A percentile compares a stretch with the other conserved stretches of the same genome.
phyloP scores from a whole-genome alignment of 2,797 vertebrate species.

The Cyprinodon diabolis region DNA sequence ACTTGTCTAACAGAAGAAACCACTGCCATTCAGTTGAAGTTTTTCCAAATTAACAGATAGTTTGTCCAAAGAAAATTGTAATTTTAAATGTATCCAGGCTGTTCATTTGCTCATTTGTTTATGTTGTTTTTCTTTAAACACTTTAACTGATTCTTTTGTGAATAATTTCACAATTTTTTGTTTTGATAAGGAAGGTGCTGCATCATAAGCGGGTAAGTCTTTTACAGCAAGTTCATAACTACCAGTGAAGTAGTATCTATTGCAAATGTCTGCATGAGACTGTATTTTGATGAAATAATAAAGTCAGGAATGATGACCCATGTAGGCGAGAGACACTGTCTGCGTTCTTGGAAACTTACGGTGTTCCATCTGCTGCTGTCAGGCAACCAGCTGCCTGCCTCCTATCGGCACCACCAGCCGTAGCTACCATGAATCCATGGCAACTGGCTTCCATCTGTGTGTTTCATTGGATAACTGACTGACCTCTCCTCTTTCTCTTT shows the following conservation, averaged over 20 bases:
- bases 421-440: slow-evolving; percentile 73
- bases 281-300: slow-evolving; percentile 35
- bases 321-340: slow-evolving; percentile 61
- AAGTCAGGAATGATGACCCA: slow-evolving; percentile 66
- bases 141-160: slow-evolving; percentile 2
- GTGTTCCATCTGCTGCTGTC: slow-evolving; percentile 76
- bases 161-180: slow-evolving; percentile 18
- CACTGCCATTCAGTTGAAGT: background rate
- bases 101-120: background rate
- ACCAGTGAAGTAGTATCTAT: slow-evolving; percentile 17
- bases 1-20: background rate
- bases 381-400: slow-evolving; percentile 69
- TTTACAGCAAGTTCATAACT: slow-evolving; percentile 31
- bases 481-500: slow-evolving; percentile 16
- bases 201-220: slow-evolving; percentile 51
- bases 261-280: slow-evolving; percentile 23
- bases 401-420: slow-evolving; percentile 68
- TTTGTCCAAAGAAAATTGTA: slow-evolving; percentile 2
- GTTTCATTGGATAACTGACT: slow-evolving; percentile 47
- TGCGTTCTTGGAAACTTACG: slow-evolving; percentile 71
- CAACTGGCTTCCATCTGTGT: slow-evolving; percentile 59
- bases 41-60: background rate
- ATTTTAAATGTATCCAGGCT: background rate
- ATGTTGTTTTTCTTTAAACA: background rate
- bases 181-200: slow-evolving; percentile 26